Percentiles rank a stretch among this genome's conserved stretches.
These are phyloP conservation scores for Lipophrys pholis DNA, from an alignment of 2,113 vertebrate genomes.

Conservation along the genomic window DNA sequence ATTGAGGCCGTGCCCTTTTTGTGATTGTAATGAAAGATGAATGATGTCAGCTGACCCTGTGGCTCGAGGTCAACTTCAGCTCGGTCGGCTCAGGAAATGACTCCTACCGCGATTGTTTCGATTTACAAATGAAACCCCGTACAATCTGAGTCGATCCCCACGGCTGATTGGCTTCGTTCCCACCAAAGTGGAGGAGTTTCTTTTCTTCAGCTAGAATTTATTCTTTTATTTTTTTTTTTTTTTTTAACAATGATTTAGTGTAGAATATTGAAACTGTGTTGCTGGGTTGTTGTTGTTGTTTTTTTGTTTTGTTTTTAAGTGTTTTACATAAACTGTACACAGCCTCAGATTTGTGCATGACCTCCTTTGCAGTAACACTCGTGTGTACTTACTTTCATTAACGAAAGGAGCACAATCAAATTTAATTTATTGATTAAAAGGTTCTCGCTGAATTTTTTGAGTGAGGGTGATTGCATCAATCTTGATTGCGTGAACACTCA, in stretches of 20 bases:
- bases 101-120: slow-evolving; percentile 47
- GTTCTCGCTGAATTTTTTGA: slow-evolving; percentile 26
- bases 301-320: slow-evolving; percentile 9
- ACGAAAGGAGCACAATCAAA: slow-evolving; percentile 62
- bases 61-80: slow-evolving; percentile 46
- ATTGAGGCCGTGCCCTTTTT: slow-evolving; percentile 42
- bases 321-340: slow-evolving; percentile 21
- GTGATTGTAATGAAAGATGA: slow-evolving; percentile 67
- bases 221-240: no score
- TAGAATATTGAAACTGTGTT: no score
- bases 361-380: slow-evolving; percentile 20
- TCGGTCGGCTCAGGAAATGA: slow-evolving; percentile 59
- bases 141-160: slow-evolving; percentile 19
- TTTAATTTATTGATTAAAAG: slow-evolving; percentile 40
- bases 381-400: slow-evolving; percentile 5
- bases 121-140: slow-evolving; percentile 31
- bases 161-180: neutral
- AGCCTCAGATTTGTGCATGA: slow-evolving; percentile 23
- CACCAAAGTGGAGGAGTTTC: neutral
- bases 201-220: neutral
- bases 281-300: no score
- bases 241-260: no score
- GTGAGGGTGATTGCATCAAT: slow-evolving; percentile 17
- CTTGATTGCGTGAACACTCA: slow-evolving; percentile 44
- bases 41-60: slow-evolving; percentile 52